Evolutionary conservation across 2,797 vertebrate genomes (phyloP).

Genomic region (Scleropages formosus): DNA sequence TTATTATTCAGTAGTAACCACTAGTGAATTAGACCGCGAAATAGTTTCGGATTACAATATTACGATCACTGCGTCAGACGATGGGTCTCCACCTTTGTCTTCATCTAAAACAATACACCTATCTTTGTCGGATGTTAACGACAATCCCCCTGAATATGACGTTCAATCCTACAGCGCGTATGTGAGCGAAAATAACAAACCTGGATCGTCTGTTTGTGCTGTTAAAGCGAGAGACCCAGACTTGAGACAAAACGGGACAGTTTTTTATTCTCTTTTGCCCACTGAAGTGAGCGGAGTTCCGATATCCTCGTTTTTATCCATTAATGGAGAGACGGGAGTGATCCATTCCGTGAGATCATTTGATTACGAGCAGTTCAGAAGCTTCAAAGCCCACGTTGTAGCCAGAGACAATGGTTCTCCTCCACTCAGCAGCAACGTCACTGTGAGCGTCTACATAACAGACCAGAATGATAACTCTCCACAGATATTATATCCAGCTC

Average conservation of each 20-base stretch:
- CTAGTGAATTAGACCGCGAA: constrained; percentile 56
- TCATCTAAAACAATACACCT: constrained; percentile 47
- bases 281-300: constrained; percentile 44
- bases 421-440: constrained; percentile 52
- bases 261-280: constrained; percentile 46
- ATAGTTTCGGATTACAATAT: constrained; percentile 55
- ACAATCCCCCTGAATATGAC: constrained; percentile 45
- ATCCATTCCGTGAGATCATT: constrained; percentile 59
- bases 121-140: constrained; percentile 58
- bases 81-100: constrained; percentile 54
- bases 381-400: constrained; percentile 51
- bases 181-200: constrained; percentile 62
- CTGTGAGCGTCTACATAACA: too few species aligned
- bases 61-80: constrained; percentile 54
- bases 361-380: constrained; percentile 60
- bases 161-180: constrained; percentile 42
- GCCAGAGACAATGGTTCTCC: constrained; percentile 56
- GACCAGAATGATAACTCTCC: too few species aligned
- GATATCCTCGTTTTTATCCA: constrained; percentile 38
- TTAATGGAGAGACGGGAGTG: constrained; percentile 63
- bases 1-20: constrained; percentile 49
- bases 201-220: constrained; percentile 57
- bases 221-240: constrained; percentile 52
- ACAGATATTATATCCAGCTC: too few species aligned
- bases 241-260: constrained; percentile 57